phyloP scores from a whole-genome alignment of 1,140 invertebrate species.

The Samia ricini region DNA sequence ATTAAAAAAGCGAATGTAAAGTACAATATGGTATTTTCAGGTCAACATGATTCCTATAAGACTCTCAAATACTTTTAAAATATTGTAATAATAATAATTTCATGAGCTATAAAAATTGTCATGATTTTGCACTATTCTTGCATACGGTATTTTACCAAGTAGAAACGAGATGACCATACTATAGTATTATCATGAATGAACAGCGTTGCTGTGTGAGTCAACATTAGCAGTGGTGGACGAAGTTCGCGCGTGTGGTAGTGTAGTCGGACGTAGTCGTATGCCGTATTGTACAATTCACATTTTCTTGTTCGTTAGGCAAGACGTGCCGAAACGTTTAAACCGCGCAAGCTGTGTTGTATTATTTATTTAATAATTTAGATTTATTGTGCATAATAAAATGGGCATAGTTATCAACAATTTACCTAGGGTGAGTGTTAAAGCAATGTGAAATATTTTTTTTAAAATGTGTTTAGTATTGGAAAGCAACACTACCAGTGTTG shows the following conservation, averaged over 20 bases:
- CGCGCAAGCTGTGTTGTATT: slow-evolving; percentile 30
- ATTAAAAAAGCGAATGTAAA: not conserved
- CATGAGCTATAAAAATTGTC: not conserved
- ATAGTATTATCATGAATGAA: slow-evolving; percentile 69
- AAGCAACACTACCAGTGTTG: slow-evolving; percentile 72
- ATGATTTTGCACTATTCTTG: not conserved
- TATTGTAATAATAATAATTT: not conserved
- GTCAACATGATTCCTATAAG: not conserved
- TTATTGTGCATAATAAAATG: slow-evolving; percentile 43
- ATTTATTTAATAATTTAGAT: not conserved
- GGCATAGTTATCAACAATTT: slow-evolving; percentile 67
- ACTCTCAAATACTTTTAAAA: not conserved
- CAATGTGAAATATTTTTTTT: slow-evolving; percentile 20
- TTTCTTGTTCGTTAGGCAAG: slow-evolving; percentile 55
- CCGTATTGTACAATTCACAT: slow-evolving; percentile 45
- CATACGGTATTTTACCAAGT: not conserved
- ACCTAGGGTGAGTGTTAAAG: slow-evolving; percentile 54
- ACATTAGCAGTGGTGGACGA: slow-evolving; percentile 30
- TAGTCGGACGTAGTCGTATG: not conserved
- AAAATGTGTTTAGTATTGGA: slow-evolving; percentile 51
- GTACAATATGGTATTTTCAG: not conserved
- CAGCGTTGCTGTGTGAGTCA: slow-evolving; percentile 48
- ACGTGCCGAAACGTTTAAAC: slow-evolving; percentile 46
- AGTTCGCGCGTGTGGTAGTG: slow-evolving; percentile 11
- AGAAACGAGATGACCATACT: slow-evolving; percentile 58